phyloP scores from a whole-genome alignment of 2,113 vertebrate genomes.

The Cynoglossus semilaevis region DNA sequence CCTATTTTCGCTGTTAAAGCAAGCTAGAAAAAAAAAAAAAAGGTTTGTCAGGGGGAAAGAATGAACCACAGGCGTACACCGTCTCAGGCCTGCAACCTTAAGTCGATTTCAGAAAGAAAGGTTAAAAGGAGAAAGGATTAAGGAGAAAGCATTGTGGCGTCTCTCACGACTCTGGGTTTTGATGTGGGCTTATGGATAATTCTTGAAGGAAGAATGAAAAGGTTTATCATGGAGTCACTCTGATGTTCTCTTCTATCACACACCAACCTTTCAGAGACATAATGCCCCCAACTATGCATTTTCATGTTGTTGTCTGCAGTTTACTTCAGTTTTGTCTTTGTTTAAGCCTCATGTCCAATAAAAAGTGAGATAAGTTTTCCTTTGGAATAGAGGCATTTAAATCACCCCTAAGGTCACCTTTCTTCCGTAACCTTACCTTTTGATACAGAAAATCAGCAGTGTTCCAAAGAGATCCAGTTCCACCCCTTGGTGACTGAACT shows the following conservation, averaged over 20 bases:
- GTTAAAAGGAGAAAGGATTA: constrained; percentile 53
- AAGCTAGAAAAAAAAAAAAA: neutral
- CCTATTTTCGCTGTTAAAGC: neutral
- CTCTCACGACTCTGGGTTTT: constrained; percentile 64
- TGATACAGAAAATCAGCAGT: too few relatives aligned
- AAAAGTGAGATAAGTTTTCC: too few relatives aligned
- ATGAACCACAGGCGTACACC: neutral
- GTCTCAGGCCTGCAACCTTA: constrained; percentile 39
- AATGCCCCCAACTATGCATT: neutral
- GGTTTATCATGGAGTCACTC: constrained; percentile 17
- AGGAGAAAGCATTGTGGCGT: constrained; percentile 37
- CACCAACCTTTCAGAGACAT: too few relatives aligned
- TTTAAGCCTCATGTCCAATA: too few relatives aligned
- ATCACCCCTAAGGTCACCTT: too few relatives aligned
- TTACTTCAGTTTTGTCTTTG: too few relatives aligned
- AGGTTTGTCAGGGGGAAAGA: constrained; percentile 3
- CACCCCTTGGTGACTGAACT: too few relatives aligned
- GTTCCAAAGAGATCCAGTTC: too few relatives aligned
- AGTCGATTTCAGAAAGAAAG: constrained; percentile 54
- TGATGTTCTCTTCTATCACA: constrained; percentile 1
- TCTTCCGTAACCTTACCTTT: too few relatives aligned
- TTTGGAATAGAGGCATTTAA: too few relatives aligned
- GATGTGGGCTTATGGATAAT: constrained; percentile 54
- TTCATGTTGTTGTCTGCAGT: neutral
- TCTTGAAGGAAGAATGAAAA: constrained; percentile 31